phyloP scores from a whole-genome alignment of 2,797 vertebrate genomes.

The Artibeus lituratus region DNA sequence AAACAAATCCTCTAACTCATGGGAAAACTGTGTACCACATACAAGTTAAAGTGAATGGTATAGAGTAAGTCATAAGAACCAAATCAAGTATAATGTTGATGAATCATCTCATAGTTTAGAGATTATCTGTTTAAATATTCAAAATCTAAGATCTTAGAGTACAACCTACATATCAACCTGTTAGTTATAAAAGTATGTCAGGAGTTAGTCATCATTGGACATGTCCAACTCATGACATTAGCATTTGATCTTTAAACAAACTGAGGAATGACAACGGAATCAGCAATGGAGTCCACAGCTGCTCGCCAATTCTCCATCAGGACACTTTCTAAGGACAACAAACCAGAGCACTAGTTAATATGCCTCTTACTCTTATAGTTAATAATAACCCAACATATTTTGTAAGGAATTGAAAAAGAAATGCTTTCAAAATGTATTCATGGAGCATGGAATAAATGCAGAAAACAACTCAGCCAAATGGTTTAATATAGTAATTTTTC shows the following conservation, averaged over 20 bases:
- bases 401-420: background rate
- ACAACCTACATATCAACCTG: background rate
- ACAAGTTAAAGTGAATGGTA: conserved; percentile 4
- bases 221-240: background rate
- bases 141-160: background rate
- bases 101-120: background rate
- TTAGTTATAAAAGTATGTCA: background rate
- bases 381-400: background rate
- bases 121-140: background rate
- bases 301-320: background rate
- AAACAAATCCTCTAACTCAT: background rate
- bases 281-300: too few species aligned
- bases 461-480: background rate
- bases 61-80: background rate
- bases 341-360: background rate
- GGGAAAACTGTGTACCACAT: background rate
- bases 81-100: background rate
- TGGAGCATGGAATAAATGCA: background rate
- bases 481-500: background rate
- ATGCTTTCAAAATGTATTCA: background rate
- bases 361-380: background rate
- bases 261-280: background rate
- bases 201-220: background rate
- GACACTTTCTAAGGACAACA: background rate
- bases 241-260: background rate